Base-by-base conservation (phyloP, 2,888 invertebrate genomes). In the Brassicogethes aeneus region DNA sequence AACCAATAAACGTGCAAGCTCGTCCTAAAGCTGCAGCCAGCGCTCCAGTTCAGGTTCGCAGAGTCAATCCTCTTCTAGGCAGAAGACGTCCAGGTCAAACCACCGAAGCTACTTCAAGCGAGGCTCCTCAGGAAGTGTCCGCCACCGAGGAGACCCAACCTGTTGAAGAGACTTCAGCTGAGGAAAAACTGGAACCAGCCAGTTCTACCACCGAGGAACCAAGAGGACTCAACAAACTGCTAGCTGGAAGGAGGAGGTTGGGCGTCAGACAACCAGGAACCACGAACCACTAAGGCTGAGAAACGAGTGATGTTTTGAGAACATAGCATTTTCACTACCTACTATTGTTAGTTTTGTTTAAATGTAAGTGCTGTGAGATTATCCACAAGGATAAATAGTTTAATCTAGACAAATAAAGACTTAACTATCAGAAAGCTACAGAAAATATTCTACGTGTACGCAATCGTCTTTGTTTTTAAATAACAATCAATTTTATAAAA, bases 181-280 rank as follows among this genome's bases (percentile, higher is more conserved):
- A 51, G 37, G 57, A 55, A 10, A 52, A 57, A 38, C 54, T 51
- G 10, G 44, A 55, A 3, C 39, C 54, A 14, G 44, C 53, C 16
- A 62, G 54, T 17, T 56, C 56, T 10, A 66, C 69, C 14, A 67
- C 68, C 1, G 67, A 68, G 51, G 67, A 68, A 41, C 75, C 82
- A 17, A 72, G 77, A 44, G 82, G 82, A 0, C 67, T 83, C 1
- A 75, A 74, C 54, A 81, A 84, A 30, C 71, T 86, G 17, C 69
- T 86, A 36, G 82, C 83, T 2, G 77, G 82, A 35, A 71, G 86
- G 52, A 73, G 79, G 58, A 77, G 85, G 61, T 71, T 84, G 55
- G 75, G 77, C 16, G 61, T 71, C 30, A 68, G 78, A 60, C 74
- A 74, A 50, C 77, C 76, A 2, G 77, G 57, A 12, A 53, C 56